Conservation (phyloP, 2,113 vertebrate species). For the Saguinus midas region DNA sequence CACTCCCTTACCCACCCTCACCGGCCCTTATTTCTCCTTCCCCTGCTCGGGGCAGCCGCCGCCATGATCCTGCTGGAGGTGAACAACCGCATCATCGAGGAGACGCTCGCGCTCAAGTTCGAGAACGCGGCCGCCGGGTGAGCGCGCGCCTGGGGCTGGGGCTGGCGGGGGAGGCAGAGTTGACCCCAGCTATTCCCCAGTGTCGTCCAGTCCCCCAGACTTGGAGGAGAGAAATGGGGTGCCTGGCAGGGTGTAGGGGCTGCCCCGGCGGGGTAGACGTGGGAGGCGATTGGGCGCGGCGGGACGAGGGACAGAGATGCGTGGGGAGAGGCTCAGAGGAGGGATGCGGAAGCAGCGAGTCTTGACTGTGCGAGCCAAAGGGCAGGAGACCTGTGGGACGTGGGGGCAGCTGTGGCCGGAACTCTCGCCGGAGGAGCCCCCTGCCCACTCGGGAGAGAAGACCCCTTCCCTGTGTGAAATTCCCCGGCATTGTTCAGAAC, state of each 20-base stretch:
- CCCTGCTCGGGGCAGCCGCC: conserved; percentile 77
- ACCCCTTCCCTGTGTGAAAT: not conserved
- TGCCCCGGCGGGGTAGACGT: not conserved
- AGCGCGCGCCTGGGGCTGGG: conserved; percentile 71
- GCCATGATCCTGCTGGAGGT: conserved; percentile 99
- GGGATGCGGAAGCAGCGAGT: conserved; percentile 72
- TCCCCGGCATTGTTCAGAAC: not conserved
- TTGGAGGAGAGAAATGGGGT: not conserved
- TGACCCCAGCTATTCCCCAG: not conserved
- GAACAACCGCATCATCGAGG: conserved; percentile 98
- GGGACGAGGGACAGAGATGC: conserved; percentile 63
- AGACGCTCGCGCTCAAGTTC: conserved; percentile 95
- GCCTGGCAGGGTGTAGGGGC: not conserved
- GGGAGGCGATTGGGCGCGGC: conserved; percentile 59
- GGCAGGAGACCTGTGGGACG: conserved; percentile 51
- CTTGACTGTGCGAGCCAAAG: conserved; percentile 40
- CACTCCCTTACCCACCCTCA: conserved; percentile 61
- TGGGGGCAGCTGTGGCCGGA: not conserved
- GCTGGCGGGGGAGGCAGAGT: not conserved
- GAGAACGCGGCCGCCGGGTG: conserved; percentile 96
- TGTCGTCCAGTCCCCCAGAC: not conserved
- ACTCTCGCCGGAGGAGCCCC: not conserved
- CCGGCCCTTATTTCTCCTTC: conserved; percentile 76
- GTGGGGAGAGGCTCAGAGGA: conserved; percentile 42
- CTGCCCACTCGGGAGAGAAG: not conserved